Evolutionary conservation across 2,888 invertebrate genomes (phyloP).

Genomic region (Meteorus cinctellus): DNA sequence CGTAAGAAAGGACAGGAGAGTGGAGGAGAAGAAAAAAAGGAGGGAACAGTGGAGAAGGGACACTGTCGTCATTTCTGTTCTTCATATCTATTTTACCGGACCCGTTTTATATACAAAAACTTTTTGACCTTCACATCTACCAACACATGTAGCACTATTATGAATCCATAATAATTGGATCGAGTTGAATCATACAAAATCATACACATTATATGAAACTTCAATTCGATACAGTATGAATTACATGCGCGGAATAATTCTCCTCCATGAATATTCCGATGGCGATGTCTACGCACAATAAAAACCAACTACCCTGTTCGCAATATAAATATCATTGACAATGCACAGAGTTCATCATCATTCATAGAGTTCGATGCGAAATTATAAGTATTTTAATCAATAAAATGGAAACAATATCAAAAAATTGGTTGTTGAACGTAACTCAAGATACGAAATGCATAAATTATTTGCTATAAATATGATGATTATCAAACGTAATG

Average conservation of each 20-base stretch:
- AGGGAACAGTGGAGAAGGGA: neutral
- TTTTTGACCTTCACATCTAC: neutral
- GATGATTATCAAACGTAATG: neutral
- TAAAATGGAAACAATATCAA: no score
- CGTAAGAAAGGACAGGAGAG: conserved; percentile 10
- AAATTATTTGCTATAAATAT: no score
- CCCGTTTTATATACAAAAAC: neutral
- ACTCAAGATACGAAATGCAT: no score
- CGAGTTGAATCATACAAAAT: neutral
- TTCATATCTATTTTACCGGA: neutral
- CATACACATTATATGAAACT: neutral
- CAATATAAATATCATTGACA: no score
- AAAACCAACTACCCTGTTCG: no score
- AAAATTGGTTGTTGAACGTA: no score
- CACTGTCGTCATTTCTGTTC: neutral
- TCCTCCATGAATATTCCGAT: neutral
- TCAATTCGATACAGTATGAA: neutral
- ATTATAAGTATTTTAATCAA: no score
- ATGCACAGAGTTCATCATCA: no score
- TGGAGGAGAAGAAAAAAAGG: neutral
- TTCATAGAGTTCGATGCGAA: no score
- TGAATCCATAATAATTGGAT: neutral
- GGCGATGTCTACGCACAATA: no score
- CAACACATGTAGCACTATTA: neutral
- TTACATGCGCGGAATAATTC: neutral